Evolutionary conservation across 1,140 invertebrate genomes (phyloP).

Genomic region (Drosophila repletoides): DNA sequence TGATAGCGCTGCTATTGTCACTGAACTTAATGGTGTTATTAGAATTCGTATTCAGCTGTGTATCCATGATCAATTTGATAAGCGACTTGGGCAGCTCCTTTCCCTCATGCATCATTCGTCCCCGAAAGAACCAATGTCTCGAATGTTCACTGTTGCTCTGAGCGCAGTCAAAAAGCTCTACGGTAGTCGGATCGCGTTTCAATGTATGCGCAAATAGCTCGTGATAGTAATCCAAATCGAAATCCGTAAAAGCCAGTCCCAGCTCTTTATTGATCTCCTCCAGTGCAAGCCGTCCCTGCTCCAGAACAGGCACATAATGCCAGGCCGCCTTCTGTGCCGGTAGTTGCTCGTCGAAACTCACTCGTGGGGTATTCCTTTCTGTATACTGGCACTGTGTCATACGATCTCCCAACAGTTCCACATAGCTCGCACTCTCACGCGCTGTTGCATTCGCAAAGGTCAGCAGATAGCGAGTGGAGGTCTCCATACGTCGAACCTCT

Average conservation of each 20-base stretch:
- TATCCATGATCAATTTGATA: constrained; percentile 96
- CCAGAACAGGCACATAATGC: constrained; percentile 92
- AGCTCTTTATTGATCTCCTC: constrained; percentile 92
- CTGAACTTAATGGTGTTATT: constrained; percentile 99
- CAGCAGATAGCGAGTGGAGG: constrained; percentile 90
- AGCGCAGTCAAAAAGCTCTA: constrained; percentile 99
- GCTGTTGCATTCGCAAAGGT: constrained; percentile 80
- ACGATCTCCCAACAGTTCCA: constrained; percentile 89
- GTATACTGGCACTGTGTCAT: constrained; percentile 89
- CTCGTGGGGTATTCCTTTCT: constrained; percentile 87
- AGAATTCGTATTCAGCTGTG: constrained; percentile 91
- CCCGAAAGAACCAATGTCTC: constrained; percentile 96
- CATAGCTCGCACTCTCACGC: constrained; percentile 83
- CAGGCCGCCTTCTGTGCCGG: constrained; percentile 87
- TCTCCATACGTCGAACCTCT: constrained; percentile 90
- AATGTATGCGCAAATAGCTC: constrained; percentile 91
- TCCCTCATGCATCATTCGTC: constrained; percentile 93
- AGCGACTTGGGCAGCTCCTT: constrained; percentile 90
- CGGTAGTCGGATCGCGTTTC: constrained; percentile 97
- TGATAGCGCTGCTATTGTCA: constrained; percentile 98
- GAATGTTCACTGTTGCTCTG: constrained; percentile 98
- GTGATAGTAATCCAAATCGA: constrained; percentile 94
- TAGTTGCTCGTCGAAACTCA: constrained; percentile 88
- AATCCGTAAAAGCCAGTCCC: constrained; percentile 92
- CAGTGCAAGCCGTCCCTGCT: constrained; percentile 89